Conservation (phyloP, 2,113 vertebrate genomes). For the Mesembrinibis cayennensis region DNA sequence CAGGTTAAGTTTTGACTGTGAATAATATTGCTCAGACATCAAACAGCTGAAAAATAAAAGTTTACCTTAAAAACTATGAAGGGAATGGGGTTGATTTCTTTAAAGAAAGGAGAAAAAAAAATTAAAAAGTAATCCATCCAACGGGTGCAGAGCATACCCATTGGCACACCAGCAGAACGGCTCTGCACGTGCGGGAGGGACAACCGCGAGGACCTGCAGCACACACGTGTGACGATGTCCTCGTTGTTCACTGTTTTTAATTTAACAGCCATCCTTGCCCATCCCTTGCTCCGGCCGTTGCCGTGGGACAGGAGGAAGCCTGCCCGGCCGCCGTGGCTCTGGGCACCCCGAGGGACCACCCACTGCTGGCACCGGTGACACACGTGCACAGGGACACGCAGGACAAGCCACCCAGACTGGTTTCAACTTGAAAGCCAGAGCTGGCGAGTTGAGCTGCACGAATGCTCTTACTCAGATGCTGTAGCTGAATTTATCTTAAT, state of each 20-base stretch:
- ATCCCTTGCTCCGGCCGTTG: background rate
- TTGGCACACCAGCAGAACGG: background rate
- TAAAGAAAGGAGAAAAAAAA: background rate
- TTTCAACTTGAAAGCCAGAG: background rate
- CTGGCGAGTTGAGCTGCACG: background rate
- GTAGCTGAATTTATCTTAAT: background rate
- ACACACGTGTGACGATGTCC: accelerated
- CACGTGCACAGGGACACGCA: background rate
- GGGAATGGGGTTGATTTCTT: background rate
- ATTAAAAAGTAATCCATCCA: background rate
- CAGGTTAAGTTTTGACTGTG: background rate
- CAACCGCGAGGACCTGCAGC: background rate
- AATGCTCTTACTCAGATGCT: background rate
- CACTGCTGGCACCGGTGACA: background rate
- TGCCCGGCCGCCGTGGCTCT: accelerated
- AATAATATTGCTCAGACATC: background rate
- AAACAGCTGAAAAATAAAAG: background rate
- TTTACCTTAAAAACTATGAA: background rate
- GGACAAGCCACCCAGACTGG: background rate
- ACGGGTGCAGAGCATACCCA: background rate
- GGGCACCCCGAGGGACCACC: background rate
- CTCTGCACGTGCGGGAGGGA: background rate
- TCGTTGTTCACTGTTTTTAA: accelerated
- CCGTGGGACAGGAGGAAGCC: accelerated
- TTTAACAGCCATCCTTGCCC: background rate